Evolutionary conservation across 2,113 vertebrate species (phyloP).

Genomic region (Micronycteris hirsuta): DNA sequence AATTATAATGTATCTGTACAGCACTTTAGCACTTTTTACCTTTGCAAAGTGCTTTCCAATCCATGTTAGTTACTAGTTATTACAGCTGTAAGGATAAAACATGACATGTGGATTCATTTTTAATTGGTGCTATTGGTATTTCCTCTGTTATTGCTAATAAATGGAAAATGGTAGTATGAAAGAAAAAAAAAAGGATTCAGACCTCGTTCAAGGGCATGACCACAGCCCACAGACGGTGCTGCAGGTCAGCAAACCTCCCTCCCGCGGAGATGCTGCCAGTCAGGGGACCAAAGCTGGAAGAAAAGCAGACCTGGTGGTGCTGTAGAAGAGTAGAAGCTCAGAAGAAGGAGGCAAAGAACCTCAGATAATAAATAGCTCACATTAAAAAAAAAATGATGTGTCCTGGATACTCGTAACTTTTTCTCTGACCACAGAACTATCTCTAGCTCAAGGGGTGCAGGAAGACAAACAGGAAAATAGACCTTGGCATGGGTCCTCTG

Average conservation of each 20-base stretch:
- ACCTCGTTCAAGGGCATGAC: too few species aligned
- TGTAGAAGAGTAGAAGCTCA: too few species aligned
- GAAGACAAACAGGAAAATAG: neutral
- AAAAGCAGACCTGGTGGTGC: too few species aligned
- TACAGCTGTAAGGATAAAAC: conserved; percentile 77
- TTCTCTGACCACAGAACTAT: neutral
- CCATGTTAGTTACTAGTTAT: conserved; percentile 77
- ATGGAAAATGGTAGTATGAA: conserved; percentile 75
- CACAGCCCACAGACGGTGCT: too few species aligned
- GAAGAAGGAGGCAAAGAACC: too few species aligned
- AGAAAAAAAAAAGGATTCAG: too few species aligned
- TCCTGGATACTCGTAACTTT: neutral
- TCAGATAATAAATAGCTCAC: too few species aligned
- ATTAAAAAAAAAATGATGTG: too few species aligned
- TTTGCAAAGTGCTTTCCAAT: conserved; percentile 74
- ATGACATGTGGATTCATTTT: conserved; percentile 75
- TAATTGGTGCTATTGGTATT: conserved; percentile 79
- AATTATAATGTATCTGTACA: conserved; percentile 71
- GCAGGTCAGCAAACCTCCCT: too few species aligned
- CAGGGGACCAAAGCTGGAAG: too few species aligned
- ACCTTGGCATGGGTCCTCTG: neutral
- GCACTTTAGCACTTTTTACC: conserved; percentile 76
- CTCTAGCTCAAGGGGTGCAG: neutral
- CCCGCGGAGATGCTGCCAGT: too few species aligned
- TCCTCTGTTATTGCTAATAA: conserved; percentile 77